A percentile compares a stretch with the other conserved stretches of the same genome.
These are phyloP conservation scores for Ceratitis capitata DNA, from an alignment of 1,140 invertebrate genomes.

Conservation along the genomic window DNA sequence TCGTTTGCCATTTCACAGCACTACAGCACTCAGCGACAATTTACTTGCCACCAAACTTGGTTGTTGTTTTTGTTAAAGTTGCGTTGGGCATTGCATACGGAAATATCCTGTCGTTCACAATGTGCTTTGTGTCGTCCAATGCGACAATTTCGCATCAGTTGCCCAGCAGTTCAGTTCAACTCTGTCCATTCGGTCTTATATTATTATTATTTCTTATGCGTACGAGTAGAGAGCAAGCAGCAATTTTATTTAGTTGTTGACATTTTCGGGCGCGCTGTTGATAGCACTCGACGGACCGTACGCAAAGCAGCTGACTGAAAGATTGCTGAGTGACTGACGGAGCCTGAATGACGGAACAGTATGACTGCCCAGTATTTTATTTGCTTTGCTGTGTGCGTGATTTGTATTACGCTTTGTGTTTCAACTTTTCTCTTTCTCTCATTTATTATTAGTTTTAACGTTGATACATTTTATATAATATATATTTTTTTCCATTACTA, in stretches of 20 bases:
- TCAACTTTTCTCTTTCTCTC: too few species aligned
- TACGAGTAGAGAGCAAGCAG: not conserved
- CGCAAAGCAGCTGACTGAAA: not conserved
- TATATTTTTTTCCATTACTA: not conserved
- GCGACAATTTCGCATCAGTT: not conserved
- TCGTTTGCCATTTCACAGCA: not conserved
- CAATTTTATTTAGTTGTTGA: constrained; percentile 2
- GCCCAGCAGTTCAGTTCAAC: not conserved
- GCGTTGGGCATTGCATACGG: not conserved
- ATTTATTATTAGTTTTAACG: constrained; percentile 22
- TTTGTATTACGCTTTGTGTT: not conserved
- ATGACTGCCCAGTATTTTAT: not conserved
- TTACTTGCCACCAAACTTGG: not conserved
- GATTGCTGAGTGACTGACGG: not conserved
- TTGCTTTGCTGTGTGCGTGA: not conserved
- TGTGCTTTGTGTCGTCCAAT: not conserved
- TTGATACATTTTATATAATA: too few species aligned
- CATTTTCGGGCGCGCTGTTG: constrained; percentile 12
- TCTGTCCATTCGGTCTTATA: too few species aligned
- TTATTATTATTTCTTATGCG: not conserved
- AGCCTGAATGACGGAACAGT: not conserved
- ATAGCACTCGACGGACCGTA: not conserved
- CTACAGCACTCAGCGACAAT: not conserved
- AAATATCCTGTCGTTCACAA: constrained; percentile 15
- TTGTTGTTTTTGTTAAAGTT: not conserved